Base-by-base conservation (phyloP, 2,797 vertebrate genomes). In the Anguilla obscura region DNA sequence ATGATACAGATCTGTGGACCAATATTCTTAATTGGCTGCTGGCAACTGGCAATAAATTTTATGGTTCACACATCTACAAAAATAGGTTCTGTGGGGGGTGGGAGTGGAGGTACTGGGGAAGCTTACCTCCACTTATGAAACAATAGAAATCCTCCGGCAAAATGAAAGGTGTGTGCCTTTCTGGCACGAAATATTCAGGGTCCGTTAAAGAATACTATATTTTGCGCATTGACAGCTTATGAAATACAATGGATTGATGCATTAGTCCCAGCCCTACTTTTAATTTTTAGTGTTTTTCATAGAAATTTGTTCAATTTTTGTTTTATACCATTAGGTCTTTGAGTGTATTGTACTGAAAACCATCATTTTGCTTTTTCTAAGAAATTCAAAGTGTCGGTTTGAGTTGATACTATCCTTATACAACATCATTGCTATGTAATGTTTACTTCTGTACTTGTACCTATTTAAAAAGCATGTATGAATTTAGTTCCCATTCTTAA, bases 341-440 rank as follows among this genome's bases (percentile, higher is more conserved):
- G 6, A 50, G 90, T 87, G 89, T 83, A 40, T 79, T 33, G 48
- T 91, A 91, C 91, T 80, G 54, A 92, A 86, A 87, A 94, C 88
- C n/a, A 88, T 90, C 87, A 86, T 16, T 93, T 90, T 76, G 86
- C 40, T 69, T 85, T 86, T 69, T 24, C 45, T 21, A 66, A 86
- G 30, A 85, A 85, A 45, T 88, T 71, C 76, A 74, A 85, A 54
- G 24, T 56, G 84, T n/a, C 92, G 88, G 91, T 90, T 94, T 92
- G 76, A 91, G 60, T 86, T 58, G 52, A 30, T 33, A 76, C 66
- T 85, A 63, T 85, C 86, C 48, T 87, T 63, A 24, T 50, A 84
- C 66, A 79, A 76, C 82, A 56, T 87, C 82, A 94, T 94, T 94
- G 95, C 94, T 94, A 91, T 94, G 93, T 95, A 93, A 94, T 92